Evolutionary conservation across 1,140 invertebrate genomes (phyloP), one percentile per base, ranked within the genome.

Genomic region (Ridgeia piscesae): DNA sequence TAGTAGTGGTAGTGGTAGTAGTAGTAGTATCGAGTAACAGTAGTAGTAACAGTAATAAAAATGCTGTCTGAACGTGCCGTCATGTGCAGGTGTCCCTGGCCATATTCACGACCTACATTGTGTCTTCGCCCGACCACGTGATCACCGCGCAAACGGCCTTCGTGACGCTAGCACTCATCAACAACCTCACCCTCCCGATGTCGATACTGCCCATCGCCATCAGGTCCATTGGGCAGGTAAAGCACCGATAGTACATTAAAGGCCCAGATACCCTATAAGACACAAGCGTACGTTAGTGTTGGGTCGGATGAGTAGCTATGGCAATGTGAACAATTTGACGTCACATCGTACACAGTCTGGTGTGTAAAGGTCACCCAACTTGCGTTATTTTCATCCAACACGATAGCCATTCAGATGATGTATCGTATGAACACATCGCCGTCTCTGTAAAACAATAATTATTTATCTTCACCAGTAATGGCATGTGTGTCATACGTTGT

Each of bases 161-260:
- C 97, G 99, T 99, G 93, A 98, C 99, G 93, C 97, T 99, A 94
- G 98, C 99, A 95, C 97, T 99, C 94, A 99, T 99, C 97, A 99
- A 99, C 96, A 98, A 99, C 94, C 97, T 99, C 94, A 97, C 98
- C 95, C 99, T 99, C 96, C 98, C 99, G 94, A 96, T 97, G 92
- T 95, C 95, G 35, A 96, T 97, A 93, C 94, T 97, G 89, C 97
- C 97, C 6, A 96, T 96, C 94, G 94, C 97, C 34, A 96, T 97
- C 93, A 95, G 95, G 14, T 95, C 94, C 88, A 92, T 94, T 42
- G 93, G 93, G 17, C 93, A 93, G 93, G 93, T 93, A 92, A 50
- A 91, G 42, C 88, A 21, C 11, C 17, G 14, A 9, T 21, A 77
- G 11, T 42, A 42, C 11, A 42, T 42, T 42, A 42, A n/a, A n/a